phyloP scores from a whole-genome alignment of 2,113 vertebrate species.

The Saguinus midas region DNA sequence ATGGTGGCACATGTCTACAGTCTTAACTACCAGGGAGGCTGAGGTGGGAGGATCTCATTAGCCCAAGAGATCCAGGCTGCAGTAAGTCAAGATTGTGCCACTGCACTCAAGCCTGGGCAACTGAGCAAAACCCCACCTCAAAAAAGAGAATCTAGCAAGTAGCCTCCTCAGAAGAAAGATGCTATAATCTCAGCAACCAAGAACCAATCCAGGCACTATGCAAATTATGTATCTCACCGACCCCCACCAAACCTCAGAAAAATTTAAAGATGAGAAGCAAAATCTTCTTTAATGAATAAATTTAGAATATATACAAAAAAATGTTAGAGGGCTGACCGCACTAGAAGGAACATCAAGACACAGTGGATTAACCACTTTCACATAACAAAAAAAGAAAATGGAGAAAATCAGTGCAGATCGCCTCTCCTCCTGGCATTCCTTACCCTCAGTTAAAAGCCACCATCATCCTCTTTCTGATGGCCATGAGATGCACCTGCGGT shows the following conservation, averaged over 20 bases:
- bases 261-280: neutral
- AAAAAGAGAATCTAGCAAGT: neutral
- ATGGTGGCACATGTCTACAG: too few species aligned
- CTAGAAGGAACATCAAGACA: neutral
- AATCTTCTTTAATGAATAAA: neutral
- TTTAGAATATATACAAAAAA: neutral
- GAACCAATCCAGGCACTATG: neutral
- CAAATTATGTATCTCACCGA: neutral
- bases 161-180: neutral
- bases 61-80: too few species aligned
- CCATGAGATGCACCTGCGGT: neutral
- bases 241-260: neutral
- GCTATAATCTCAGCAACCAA: neutral
- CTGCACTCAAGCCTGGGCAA: too few species aligned
- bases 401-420: rapidly evolving
- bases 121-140: too few species aligned
- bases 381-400: neutral
- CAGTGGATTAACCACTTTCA: neutral
- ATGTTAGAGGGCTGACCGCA: neutral
- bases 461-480: neutral
- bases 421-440: neutral
- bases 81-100: too few species aligned
- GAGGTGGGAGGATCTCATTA: too few species aligned
- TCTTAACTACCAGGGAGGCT: too few species aligned
- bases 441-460: neutral